Evolutionary conservation across 2,113 vertebrate species (phyloP), one percentile per base, ranked within the genome.

Genomic region (Empidonax traillii): DNA sequence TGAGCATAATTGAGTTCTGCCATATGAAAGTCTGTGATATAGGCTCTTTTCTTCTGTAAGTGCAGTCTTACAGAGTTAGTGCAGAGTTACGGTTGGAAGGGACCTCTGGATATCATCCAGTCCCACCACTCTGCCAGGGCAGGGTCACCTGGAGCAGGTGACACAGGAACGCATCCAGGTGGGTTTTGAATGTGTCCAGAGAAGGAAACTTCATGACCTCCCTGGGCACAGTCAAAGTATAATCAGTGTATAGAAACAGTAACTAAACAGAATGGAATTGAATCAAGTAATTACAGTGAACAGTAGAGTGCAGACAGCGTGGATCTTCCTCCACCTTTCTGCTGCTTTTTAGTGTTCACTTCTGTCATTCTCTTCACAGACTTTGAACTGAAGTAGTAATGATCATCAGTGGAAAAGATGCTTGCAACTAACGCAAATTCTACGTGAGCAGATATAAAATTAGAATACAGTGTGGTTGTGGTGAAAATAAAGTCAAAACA

Each of bases 271-370:
- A 35, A 5, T 9, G 12, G 28, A 58, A 12, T 24, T 0, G 1
- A 58, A 12, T 24, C 0, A 0, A 24, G 31, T 11, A 6, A 3
- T 47, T 28, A 1, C 3, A 8, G 8, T 9, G 16, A 49, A 6
- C 31, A 9, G 8, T 21, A 10, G 14, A 12, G 9, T 21, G 43
- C 53, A 24, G 25, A 6, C 8, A 9, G 33, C 4, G 2, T 8
- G 16, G 10, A 15, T 33, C 6, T 47, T 44, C 3, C 10, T 7
- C 3, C 20, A 8, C 24, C 12, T 37, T 47, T 31, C 1, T n/a
- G 46, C 5, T 2, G 0, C 11, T 8, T 41, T 66, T n/a, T 6
- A 21, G 19, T 3, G 5, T 27, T 89, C 2, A 0, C 8, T 84
- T 3, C 6, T 20, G 16, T 8, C 22, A 31, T 0, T 44, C 12